A percentile compares a stretch with the other conserved stretches of the same genome.
These are phyloP conservation scores for Molorchus minor DNA, from an alignment of 2,888 invertebrate genomes.

Conservation along the genomic window DNA sequence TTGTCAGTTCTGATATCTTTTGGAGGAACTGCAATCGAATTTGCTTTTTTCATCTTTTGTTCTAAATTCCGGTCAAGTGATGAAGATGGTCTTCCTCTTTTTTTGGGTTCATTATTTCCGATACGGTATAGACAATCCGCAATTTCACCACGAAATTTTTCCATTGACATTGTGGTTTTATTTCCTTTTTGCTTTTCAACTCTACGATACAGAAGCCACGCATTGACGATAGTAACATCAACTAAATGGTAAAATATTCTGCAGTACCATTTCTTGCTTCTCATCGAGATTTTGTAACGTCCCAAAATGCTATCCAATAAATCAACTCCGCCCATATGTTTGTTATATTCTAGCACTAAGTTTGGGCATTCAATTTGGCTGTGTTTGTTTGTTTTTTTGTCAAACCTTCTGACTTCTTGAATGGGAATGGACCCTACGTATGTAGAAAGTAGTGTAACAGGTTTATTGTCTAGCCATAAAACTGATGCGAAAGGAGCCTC, in stretches of 20 bases:
- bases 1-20: slow-evolving; percentile 6
- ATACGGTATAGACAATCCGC: not conserved
- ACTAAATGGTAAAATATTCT: slow-evolving; percentile 7
- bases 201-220: not conserved
- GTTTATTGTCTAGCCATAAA: not conserved
- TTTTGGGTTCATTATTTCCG: not conserved
- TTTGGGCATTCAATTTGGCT: too few species aligned
- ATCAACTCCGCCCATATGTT: too few species aligned
- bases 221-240: not conserved
- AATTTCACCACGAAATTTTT: not conserved
- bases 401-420: not conserved
- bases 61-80: slow-evolving; percentile 11
- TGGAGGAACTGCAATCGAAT: slow-evolving; percentile 2
- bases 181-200: not conserved
- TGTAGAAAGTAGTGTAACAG: slow-evolving; percentile 2
- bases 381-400: slow-evolving; percentile 4
- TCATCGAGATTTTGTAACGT: slow-evolving; percentile 7
- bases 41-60: slow-evolving; percentile 10
- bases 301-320: not conserved
- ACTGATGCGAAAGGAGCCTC: not conserved
- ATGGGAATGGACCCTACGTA: not conserved
- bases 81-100: slow-evolving; percentile 9
- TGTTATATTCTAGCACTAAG: too few species aligned
- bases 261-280: slow-evolving; percentile 4
- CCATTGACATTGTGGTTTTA: not conserved